A percentile compares a stretch with the other conserved stretches of the same genome.
Evolutionary conservation across 2,797 vertebrate species (phyloP).

Genomic region (Rhynchonycteris naso): DNA sequence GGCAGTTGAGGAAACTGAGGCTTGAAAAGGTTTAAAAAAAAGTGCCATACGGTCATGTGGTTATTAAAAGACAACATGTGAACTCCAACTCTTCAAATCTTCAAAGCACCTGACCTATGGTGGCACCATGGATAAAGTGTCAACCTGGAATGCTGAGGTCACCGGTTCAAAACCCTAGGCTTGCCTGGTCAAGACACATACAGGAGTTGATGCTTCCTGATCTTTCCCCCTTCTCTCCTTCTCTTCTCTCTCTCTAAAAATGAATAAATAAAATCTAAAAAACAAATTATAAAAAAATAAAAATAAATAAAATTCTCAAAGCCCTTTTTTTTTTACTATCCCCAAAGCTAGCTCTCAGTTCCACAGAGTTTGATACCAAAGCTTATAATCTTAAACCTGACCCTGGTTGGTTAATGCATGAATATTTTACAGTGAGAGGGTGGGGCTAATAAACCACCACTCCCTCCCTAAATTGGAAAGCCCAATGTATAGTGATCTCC

Average conservation of each 20-base stretch:
- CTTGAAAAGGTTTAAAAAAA: neutral
- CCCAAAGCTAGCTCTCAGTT: neutral
- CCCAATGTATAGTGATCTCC: neutral
- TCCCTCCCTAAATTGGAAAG: neutral
- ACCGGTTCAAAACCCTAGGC: no score
- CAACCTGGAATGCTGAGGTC: no score
- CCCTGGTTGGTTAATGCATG: neutral
- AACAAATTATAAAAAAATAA: no score
- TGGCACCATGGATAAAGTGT: no score
- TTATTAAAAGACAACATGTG: neutral
- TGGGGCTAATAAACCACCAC: neutral
- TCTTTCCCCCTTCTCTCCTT: no score
- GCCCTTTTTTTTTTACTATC: neutral
- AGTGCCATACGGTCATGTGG: neutral
- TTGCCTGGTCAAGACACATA: no score
- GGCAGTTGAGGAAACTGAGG: neutral
- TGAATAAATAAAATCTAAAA: no score
- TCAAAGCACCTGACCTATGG: no score
- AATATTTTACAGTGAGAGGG: neutral
- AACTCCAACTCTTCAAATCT: neutral
- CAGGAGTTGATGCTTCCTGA: no score
- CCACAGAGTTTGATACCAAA: neutral
- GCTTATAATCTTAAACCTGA: neutral
- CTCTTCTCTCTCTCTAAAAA: no score
- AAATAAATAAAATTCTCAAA: neutral